phyloP scores from a whole-genome alignment of 1,140 invertebrate genomes.

The Achatina immaculata region DNA sequence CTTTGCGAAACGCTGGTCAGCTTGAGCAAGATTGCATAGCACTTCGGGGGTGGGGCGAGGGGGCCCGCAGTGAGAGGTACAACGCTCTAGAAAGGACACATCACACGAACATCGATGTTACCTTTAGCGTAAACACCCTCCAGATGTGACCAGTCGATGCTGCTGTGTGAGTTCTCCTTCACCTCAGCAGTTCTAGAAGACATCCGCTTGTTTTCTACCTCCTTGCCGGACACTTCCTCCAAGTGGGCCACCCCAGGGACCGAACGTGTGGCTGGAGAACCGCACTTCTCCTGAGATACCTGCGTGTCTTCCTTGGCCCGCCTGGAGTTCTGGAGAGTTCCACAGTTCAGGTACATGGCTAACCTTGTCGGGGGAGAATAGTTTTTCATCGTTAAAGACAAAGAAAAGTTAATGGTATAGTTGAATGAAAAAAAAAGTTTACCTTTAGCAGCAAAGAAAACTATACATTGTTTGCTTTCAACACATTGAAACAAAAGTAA shows the following conservation, averaged over 20 bases:
- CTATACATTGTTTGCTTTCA: too few species aligned
- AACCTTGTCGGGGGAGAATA: background rate
- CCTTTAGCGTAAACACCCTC: constrained; percentile 9
- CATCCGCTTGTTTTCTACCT: background rate
- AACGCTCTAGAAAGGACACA: too few species aligned
- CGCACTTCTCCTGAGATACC: background rate
- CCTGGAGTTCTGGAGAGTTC: background rate
- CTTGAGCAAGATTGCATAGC: too few species aligned
- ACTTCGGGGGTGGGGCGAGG: too few species aligned
- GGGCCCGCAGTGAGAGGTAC: too few species aligned
- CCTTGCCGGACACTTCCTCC: background rate
- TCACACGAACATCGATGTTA: too few species aligned
- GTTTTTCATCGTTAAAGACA: background rate
- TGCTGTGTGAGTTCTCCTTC: background rate
- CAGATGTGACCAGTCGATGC: background rate
- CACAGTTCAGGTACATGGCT: constrained; percentile 27
- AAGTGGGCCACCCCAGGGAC: background rate
- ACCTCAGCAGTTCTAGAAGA: background rate
- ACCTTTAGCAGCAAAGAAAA: too few species aligned
- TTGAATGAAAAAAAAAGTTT: too few species aligned
- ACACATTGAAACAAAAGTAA: too few species aligned
- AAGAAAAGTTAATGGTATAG: background rate
- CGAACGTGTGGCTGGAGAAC: background rate
- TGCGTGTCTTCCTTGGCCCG: background rate
- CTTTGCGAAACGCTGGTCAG: too few species aligned